Evolutionary conservation across 1,140 invertebrate genomes (phyloP).

Genomic region (Drusus annulatus): DNA sequence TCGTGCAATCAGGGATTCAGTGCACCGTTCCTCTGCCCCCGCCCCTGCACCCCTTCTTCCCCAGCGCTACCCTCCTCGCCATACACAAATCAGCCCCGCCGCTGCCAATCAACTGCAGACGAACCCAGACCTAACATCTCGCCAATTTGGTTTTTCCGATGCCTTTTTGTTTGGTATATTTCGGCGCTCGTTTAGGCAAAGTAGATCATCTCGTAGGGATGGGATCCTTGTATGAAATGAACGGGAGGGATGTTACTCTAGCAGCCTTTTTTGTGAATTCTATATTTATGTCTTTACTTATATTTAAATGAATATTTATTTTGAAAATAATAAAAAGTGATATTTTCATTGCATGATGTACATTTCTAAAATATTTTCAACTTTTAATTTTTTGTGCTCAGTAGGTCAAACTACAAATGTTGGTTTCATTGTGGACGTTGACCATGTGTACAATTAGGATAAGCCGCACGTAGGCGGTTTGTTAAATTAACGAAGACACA

Average conservation of each 20-base stretch:
- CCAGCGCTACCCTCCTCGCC: conserved; percentile 2
- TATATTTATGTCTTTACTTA: too few species aligned
- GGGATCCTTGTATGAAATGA: neutral
- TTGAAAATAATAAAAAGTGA: too few species aligned
- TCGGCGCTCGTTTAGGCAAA: conserved; percentile 41
- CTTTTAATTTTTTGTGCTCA: too few species aligned
- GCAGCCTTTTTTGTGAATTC: too few species aligned
- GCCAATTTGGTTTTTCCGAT: conserved; percentile 41
- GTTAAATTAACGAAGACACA: neutral
- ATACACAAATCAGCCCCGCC: conserved; percentile 48
- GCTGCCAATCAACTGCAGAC: conserved; percentile 44
- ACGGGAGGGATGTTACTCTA: neutral
- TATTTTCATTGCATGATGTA: too few species aligned
- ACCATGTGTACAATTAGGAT: too few species aligned
- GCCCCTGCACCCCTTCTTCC: neutral
- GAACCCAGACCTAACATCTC: conserved; percentile 44
- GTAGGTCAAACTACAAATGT: too few species aligned
- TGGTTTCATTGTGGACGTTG: too few species aligned
- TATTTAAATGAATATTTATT: too few species aligned
- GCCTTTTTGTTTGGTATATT: conserved; percentile 43
- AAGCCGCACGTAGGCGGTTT: too few species aligned
- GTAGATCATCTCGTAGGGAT: conserved; percentile 22
- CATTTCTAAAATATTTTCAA: too few species aligned
- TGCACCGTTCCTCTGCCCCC: conserved; percentile 42
- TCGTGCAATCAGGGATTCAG: conserved; percentile 53